These are phyloP conservation scores for Xyrauchen texanus DNA, from an alignment of 2,113 vertebrate genomes.

Conservation along the genomic window DNA sequence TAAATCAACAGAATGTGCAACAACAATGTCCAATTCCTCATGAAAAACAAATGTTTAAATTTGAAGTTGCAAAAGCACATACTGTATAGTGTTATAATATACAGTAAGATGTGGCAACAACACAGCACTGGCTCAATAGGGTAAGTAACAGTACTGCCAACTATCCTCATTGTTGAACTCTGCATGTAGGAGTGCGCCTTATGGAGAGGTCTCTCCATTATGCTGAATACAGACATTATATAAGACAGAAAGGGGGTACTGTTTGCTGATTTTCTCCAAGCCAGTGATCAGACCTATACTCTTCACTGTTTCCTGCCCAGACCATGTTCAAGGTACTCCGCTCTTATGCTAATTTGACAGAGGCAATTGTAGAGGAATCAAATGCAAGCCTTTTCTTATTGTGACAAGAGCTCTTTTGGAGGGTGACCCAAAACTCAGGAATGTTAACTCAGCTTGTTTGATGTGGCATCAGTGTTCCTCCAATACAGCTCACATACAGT, in stretches of 20 bases:
- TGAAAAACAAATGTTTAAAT: too few relatives aligned
- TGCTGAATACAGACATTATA: too few relatives aligned
- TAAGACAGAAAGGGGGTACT: neutral
- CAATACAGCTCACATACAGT: neutral
- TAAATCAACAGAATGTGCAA: too few relatives aligned
- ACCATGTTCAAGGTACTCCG: neutral
- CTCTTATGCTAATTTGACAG: neutral
- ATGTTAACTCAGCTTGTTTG: neutral
- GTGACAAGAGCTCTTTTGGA: neutral
- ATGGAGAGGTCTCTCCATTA: too few relatives aligned
- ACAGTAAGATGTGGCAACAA: too few relatives aligned
- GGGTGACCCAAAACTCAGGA: neutral
- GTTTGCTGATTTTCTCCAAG: neutral
- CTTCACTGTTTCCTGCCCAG: neutral
- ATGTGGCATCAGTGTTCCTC: neutral
- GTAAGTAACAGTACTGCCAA: too few relatives aligned
- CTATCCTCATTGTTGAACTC: too few relatives aligned
- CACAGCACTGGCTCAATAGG: too few relatives aligned
- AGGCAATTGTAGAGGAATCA: neutral
- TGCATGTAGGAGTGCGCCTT: too few relatives aligned
- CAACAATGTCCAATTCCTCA: too few relatives aligned
- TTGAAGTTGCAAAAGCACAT: too few relatives aligned
- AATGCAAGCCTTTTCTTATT: neutral
- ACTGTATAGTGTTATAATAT: too few relatives aligned
- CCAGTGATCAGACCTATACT: neutral